A percentile compares a stretch with the other conserved stretches of the same genome.
phyloP scores from a whole-genome alignment of 2,797 vertebrate genomes.

The Argya squamiceps region DNA sequence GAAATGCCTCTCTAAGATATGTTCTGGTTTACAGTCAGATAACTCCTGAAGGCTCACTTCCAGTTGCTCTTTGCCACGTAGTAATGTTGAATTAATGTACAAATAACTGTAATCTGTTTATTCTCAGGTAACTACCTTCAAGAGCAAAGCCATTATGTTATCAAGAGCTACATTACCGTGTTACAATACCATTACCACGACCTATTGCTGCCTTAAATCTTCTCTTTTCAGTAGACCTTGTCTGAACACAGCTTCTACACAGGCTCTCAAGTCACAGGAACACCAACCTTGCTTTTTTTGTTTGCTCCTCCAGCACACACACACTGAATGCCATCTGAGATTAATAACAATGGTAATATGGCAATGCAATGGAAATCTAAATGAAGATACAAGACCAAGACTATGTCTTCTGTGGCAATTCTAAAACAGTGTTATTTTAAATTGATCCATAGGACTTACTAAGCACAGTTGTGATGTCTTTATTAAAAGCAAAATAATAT shows the following conservation, averaged over 20 bases:
- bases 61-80: neutral
- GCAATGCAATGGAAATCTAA: neutral
- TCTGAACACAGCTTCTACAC: neutral
- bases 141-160: neutral
- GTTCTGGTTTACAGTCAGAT: neutral
- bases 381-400: neutral
- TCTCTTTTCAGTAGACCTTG: neutral
- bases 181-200: neutral
- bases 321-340: neutral
- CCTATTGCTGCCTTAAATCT: neutral
- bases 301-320: neutral
- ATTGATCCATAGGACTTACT: neutral
- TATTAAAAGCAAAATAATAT: neutral
- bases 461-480: neutral
- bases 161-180: neutral
- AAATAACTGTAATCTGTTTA: constrained; percentile 3
- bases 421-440: neutral
- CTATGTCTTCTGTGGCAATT: neutral
- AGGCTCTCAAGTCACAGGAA: neutral
- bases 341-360: neutral
- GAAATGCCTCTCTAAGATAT: neutral
- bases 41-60: neutral
- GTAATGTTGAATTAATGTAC: neutral
- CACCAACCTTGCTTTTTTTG: neutral
- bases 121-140: neutral